A percentile compares a stretch with the other conserved stretches of the same genome.
Conservation (phyloP, 2,797 vertebrate genomes). For the Microtus californicus region DNA sequence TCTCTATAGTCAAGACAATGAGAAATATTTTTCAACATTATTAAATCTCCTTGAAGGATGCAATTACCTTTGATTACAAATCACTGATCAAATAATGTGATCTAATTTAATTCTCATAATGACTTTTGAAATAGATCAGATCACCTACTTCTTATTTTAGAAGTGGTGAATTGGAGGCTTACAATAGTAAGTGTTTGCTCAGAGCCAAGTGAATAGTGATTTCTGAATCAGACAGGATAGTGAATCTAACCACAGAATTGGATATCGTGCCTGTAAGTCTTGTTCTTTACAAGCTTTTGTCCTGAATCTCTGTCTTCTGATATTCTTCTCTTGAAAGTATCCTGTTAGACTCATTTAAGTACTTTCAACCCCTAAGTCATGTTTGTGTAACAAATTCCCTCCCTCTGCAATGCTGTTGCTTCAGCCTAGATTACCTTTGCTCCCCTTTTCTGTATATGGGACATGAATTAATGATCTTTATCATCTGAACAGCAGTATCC, state of each 20-base stretch:
- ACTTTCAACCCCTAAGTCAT: neutral
- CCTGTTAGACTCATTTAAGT: neutral
- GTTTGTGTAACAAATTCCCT: neutral
- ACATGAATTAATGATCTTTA: neutral
- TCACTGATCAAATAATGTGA: neutral
- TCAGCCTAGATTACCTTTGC: neutral
- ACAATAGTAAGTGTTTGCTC: neutral
- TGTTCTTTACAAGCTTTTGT: neutral
- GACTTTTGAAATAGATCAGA: conserved; percentile 6
- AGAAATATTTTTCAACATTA: neutral
- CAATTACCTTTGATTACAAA: neutral
- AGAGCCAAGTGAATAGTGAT: neutral
- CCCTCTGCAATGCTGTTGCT: neutral
- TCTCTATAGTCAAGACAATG: neutral
- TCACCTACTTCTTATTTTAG: neutral
- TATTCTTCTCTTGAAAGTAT: neutral
- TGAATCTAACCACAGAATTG: neutral
- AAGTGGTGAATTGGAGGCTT: neutral
- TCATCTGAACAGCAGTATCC: neutral
- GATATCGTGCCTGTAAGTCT: no score
- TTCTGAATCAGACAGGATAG: conserved; percentile 1
- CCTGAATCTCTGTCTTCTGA: neutral
- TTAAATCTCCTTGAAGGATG: neutral
- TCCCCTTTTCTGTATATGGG: neutral
- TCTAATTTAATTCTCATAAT: conserved; percentile 24